A percentile compares a stretch with the other conserved stretches of the same genome.
Conservation (phyloP, 2,888 invertebrate genomes). For the Eudasyphora cyanicolor region DNA sequence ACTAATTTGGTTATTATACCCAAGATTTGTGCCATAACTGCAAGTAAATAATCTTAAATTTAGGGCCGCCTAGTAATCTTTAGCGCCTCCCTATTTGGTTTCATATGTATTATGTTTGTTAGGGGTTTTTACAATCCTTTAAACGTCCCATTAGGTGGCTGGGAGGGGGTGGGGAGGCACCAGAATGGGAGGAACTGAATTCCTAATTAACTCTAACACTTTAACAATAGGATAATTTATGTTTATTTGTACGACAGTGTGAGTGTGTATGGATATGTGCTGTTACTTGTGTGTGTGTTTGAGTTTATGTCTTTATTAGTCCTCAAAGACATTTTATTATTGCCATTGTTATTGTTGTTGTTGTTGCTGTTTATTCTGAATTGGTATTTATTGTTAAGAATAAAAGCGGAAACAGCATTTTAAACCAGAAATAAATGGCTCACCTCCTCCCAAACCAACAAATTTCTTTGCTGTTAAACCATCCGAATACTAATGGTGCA, state of each 20-base stretch:
- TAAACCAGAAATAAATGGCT: neutral
- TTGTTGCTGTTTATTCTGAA: neutral
- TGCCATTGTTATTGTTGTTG: neutral
- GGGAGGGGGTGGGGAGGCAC: neutral
- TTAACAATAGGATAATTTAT: conserved; percentile 11
- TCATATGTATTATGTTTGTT: neutral
- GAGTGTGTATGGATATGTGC: neutral
- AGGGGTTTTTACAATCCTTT: neutral
- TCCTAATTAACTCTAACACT: conserved; percentile 11
- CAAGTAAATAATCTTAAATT: no score
- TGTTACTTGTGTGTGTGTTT: neutral
- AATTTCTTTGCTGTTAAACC: neutral
- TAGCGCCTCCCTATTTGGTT: neutral
- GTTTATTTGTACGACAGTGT: neutral
- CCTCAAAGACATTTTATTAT: neutral
- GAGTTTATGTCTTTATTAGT: neutral
- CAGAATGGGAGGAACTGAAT: no score
- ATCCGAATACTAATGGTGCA: neutral
- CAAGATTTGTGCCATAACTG: neutral
- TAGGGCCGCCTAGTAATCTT: no score
- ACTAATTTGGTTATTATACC: neutral
- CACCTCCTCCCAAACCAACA: neutral
- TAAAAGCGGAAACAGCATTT: neutral
- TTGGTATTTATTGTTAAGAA: neutral
- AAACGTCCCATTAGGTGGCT: no score